A percentile compares a stretch with the other conserved stretches of the same genome.
Evolutionary conservation across 2,797 vertebrate species (phyloP).

Genomic region (Toxotes lorentzi): DNA sequence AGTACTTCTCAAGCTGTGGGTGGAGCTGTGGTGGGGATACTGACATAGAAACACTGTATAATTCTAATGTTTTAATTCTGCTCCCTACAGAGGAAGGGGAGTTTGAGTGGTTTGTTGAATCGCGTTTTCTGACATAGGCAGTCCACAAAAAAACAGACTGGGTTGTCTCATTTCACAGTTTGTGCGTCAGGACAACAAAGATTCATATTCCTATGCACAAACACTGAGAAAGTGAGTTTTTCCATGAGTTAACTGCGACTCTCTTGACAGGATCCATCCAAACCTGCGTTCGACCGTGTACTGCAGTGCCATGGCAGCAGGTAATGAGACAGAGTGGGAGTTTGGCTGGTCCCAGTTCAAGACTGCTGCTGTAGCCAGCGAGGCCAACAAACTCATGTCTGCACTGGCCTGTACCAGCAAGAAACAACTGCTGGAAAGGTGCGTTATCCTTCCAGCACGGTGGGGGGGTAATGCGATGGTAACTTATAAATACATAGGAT

Average conservation of each 20-base stretch:
- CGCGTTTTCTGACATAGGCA: too few species aligned
- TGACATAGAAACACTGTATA: too few species aligned
- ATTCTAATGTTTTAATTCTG: too few species aligned
- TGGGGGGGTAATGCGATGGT: too few species aligned
- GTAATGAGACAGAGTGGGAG: constrained; percentile 84
- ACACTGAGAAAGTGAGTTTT: background rate
- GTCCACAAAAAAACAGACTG: too few species aligned
- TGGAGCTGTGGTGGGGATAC: too few species aligned
- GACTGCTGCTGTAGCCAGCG: constrained; percentile 80
- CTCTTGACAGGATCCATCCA: constrained; percentile 84
- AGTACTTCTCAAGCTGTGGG: too few species aligned
- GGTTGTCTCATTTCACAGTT: background rate
- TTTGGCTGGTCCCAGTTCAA: constrained; percentile 88
- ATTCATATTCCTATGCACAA: background rate
- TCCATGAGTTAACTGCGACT: background rate
- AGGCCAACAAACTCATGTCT: constrained; percentile 88
- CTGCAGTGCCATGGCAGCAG: constrained; percentile 89
- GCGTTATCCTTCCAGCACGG: background rate
- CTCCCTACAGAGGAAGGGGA: too few species aligned
- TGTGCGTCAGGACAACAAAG: background rate
- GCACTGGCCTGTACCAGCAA: constrained; percentile 87
- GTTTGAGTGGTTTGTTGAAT: too few species aligned
- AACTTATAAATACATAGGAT: too few species aligned
- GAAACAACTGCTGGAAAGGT: constrained; percentile 86
- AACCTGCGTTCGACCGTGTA: constrained; percentile 91